Percentiles rank a stretch among this genome's conserved stretches.
Conservation (phyloP, 2,888 invertebrate genomes). For the Apomyelois bistriatella region DNA sequence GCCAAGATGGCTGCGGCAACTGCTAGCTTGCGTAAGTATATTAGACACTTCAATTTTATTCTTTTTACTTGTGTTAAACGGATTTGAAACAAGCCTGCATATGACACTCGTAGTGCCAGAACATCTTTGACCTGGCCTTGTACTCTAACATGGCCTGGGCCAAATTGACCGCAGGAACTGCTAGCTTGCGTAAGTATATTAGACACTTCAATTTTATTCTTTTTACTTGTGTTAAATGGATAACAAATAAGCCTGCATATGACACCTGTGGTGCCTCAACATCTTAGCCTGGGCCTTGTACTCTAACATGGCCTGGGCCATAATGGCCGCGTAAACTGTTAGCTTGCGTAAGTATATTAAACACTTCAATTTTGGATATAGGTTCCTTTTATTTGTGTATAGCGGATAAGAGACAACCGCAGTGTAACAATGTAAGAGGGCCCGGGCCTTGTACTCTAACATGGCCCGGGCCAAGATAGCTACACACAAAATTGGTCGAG, state of each 20-base stretch:
- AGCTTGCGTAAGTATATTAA: constrained; percentile 85
- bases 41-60: no score
- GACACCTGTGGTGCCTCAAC: no score
- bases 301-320: constrained; percentile 88
- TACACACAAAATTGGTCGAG: no score
- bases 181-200: constrained; percentile 83
- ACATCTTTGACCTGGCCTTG: constrained; percentile 87
- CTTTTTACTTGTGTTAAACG: constrained; percentile 2
- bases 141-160: constrained; percentile 90
- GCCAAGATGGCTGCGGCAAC: constrained; percentile 82
- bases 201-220: constrained; percentile 85
- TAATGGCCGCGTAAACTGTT: constrained; percentile 74
- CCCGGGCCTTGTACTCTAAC: constrained; percentile 86
- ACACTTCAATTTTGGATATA: no score
- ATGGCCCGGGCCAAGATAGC: constrained; percentile 87
- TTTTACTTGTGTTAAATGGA: constrained; percentile 11
- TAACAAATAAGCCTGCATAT: constrained; percentile 27
- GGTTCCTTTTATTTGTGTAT: background rate
- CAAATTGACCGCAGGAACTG: constrained; percentile 78
- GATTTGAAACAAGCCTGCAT: constrained; percentile 26
- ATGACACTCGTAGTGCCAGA: no score
- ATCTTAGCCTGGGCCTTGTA: constrained; percentile 90
- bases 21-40: constrained; percentile 83
- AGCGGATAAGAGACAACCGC: constrained; percentile 30
- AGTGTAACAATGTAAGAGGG: no score